Percentiles rank a stretch among this genome's conserved stretches.
These are phyloP conservation scores for Metaphire vulgaris DNA, from an alignment of 1,140 invertebrate species.

Conservation along the genomic window DNA sequence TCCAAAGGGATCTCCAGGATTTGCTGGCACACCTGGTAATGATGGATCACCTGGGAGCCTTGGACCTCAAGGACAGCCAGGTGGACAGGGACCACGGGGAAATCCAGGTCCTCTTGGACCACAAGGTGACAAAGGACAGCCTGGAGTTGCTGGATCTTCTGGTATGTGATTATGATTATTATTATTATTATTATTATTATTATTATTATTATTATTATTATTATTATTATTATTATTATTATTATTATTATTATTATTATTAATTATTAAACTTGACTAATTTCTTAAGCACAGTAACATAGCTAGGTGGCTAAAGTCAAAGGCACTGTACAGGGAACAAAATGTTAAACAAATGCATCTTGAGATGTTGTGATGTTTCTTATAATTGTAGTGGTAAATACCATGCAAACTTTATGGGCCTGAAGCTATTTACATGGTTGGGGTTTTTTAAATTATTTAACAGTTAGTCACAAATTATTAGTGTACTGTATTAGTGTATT, in stretches of 20 bases:
- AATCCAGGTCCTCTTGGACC: conserved; percentile 57
- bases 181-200: not conserved
- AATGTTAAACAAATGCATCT: too few relatives aligned
- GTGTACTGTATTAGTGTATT: not conserved
- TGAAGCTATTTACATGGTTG: too few relatives aligned
- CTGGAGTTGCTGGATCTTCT: conserved; percentile 57
- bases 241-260: not conserved
- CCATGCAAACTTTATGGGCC: too few relatives aligned
- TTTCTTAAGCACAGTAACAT: not conserved
- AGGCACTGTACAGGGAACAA: too few relatives aligned
- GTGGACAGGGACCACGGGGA: conserved; percentile 7
- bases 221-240: not conserved
- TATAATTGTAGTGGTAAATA: too few relatives aligned
- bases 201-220: not conserved
- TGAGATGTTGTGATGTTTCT: too few relatives aligned
- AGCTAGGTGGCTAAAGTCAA: too few relatives aligned
- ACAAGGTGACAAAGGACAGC: conserved; percentile 69
- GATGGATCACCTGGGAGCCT: conserved; percentile 32
- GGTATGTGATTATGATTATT: not conserved
- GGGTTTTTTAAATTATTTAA: too few relatives aligned
- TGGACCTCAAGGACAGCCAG: conserved; percentile 12
- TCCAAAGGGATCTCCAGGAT: conserved; percentile 32
- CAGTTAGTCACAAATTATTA: too few relatives aligned
- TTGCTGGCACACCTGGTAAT: conserved; percentile 38
- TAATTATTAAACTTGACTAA: not conserved